Evolutionary conservation across 2,113 vertebrate genomes (phyloP).

Genomic region (Carassius gibelio): DNA sequence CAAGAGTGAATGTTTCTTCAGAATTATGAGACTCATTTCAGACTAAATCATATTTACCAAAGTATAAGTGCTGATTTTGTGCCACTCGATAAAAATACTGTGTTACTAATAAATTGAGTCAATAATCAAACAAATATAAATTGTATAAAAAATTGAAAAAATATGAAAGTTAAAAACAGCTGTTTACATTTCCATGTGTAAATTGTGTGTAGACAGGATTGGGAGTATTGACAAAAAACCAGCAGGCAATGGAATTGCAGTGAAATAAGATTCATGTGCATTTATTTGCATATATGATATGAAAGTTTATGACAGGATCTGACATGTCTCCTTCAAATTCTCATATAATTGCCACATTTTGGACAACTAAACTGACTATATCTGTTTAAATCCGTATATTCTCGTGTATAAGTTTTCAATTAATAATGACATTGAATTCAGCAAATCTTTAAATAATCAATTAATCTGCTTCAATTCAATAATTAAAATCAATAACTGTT

Average conservation of each 20-base stretch:
- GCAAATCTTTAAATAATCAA: too few relatives aligned
- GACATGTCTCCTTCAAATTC: neutral
- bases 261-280: neutral
- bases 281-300: neutral
- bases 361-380: too few relatives aligned
- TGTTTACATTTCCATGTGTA: neutral
- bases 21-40: neutral
- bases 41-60: neutral
- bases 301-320: neutral
- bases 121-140: neutral
- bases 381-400: too few relatives aligned
- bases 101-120: neutral
- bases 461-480: too few relatives aligned
- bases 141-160: neutral
- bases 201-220: neutral
- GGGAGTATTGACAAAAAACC: neutral
- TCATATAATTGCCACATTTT: too few relatives aligned
- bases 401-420: too few relatives aligned
- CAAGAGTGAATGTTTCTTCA: neutral
- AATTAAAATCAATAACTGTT: too few relatives aligned
- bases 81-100: neutral
- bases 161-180: neutral
- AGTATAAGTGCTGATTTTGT: neutral
- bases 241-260: neutral
- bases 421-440: too few relatives aligned